These are phyloP conservation scores for Drosophila prostipennis DNA, from an alignment of 2,888 invertebrate genomes.

Conservation along the genomic window DNA sequence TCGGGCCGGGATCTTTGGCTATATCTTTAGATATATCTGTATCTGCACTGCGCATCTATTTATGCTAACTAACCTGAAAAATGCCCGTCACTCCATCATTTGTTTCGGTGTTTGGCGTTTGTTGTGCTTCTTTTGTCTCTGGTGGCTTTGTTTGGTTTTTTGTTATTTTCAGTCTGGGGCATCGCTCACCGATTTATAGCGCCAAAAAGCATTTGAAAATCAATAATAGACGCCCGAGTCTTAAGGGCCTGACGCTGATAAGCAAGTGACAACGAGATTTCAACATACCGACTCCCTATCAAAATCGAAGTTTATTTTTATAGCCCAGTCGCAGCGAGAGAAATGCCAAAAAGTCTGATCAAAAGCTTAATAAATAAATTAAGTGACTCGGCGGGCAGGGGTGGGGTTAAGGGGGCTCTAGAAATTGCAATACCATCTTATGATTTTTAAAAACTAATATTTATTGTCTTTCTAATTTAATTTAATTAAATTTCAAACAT, in stretches of 20 bases:
- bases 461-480: not conserved
- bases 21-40: constrained; percentile 15
- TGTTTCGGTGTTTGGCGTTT: constrained; percentile 42
- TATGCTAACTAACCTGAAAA: constrained; percentile 67
- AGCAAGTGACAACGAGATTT: constrained; percentile 69
- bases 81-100: constrained; percentile 59
- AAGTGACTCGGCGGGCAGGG: constrained; percentile 20
- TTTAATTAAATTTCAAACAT: too few relatives aligned
- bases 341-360: constrained; percentile 53
- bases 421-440: not conserved
- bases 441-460: not conserved
- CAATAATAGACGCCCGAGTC: constrained; percentile 58
- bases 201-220: constrained; percentile 70
- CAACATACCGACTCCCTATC: constrained; percentile 42
- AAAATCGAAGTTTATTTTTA: constrained; percentile 33
- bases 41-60: constrained; percentile 72
- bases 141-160: constrained; percentile 19
- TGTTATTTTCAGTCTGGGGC: constrained; percentile 25
- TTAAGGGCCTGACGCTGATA: constrained; percentile 53
- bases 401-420: not conserved
- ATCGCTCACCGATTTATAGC: constrained; percentile 65
- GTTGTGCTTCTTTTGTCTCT: constrained; percentile 33
- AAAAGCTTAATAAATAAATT: constrained; percentile 62
- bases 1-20: constrained; percentile 1
- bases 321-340: constrained; percentile 20